Evolutionary conservation across 2,888 invertebrate genomes (phyloP).

Genomic region (Abscondita cerata): DNA sequence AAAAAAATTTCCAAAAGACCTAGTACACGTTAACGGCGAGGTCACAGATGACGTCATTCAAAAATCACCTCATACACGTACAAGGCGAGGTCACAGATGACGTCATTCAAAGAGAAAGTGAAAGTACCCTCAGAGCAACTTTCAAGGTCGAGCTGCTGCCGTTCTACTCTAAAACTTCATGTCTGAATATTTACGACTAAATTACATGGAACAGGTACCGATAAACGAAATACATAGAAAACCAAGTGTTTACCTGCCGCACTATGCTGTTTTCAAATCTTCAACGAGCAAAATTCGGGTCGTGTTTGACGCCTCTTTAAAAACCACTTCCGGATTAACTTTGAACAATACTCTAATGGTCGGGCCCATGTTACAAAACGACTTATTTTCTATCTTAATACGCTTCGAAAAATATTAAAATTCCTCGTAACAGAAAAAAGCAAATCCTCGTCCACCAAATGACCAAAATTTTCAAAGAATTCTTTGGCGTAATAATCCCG

Average conservation of each 20-base stretch:
- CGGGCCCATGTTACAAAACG: slow-evolving; percentile 6
- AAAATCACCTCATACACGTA: no score
- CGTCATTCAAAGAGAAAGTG: no score
- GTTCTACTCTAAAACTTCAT: no score
- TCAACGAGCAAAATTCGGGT: not conserved
- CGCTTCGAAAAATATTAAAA: not conserved
- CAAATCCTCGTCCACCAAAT: no score
- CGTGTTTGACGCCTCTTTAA: not conserved
- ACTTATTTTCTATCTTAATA: slow-evolving; percentile 1
- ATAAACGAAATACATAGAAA: no score
- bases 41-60: no score
- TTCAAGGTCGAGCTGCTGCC: no score
- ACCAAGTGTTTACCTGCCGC: not conserved
- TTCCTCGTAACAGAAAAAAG: slow-evolving; percentile 11
- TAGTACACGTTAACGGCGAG: no score
- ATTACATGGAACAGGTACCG: no score
- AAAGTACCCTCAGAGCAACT: no score
- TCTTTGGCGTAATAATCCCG: not conserved
- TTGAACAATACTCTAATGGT: slow-evolving; percentile 6
- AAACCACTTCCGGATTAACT: not conserved
- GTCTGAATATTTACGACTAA: not conserved
- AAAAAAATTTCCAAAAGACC: no score
- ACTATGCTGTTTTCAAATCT: not conserved
- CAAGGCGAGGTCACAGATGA: no score
- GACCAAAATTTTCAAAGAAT: not conserved